Conservation (phyloP, 2,888 invertebrate genomes). For the Yponomeuta sedellus region DNA sequence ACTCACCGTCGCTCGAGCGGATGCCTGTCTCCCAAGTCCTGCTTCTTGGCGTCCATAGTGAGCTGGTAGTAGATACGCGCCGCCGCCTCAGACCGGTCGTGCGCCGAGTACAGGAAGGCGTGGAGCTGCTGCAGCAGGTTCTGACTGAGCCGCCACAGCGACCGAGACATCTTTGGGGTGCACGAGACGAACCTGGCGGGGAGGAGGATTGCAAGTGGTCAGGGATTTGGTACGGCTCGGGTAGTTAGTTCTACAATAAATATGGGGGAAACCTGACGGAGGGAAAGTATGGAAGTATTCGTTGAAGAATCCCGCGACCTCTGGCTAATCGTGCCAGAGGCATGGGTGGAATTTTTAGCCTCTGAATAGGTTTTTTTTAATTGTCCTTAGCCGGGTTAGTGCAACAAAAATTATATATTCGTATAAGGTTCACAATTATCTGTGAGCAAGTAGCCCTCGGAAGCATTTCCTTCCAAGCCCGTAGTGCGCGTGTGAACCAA, state of each 20-base stretch:
- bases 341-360: too few relatives aligned
- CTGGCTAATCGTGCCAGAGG: too few relatives aligned
- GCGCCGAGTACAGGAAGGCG: conserved; percentile 58
- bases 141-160: conserved; percentile 67
- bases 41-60: conserved; percentile 47
- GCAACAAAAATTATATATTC: too few relatives aligned
- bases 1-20: conserved; percentile 57
- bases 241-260: neutral
- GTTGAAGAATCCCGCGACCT: too few relatives aligned
- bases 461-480: too few relatives aligned
- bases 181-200: conserved; percentile 79
- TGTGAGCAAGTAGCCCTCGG: too few relatives aligned
- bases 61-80: conserved; percentile 63
- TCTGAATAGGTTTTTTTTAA: too few relatives aligned
- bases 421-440: too few relatives aligned
- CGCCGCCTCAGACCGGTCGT: conserved; percentile 55
- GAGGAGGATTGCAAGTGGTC: neutral
- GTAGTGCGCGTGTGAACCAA: too few relatives aligned
- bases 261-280: too few relatives aligned
- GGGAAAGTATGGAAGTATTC: too few relatives aligned
- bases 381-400: too few relatives aligned
- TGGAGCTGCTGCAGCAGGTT: conserved; percentile 59
- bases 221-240: neutral
- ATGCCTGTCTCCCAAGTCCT: conserved; percentile 37
- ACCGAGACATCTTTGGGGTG: conserved; percentile 82